A percentile compares a stretch with the other conserved stretches of the same genome.
These are phyloP conservation scores for Eupeodes corollae DNA, from an alignment of 1,140 invertebrate species.

Conservation along the genomic window DNA sequence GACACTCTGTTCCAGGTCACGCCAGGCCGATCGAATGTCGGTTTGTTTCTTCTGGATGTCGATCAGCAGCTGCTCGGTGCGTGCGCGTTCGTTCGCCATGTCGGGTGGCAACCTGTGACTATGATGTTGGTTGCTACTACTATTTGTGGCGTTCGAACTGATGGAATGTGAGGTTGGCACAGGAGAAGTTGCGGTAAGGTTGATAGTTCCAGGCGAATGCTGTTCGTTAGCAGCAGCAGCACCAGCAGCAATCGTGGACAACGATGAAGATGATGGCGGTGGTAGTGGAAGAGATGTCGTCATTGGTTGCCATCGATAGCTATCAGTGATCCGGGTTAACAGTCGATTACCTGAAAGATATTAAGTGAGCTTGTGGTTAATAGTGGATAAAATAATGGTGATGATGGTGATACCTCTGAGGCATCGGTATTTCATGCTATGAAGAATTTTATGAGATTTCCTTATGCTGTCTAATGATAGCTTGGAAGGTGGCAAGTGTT, in stretches of 20 bases:
- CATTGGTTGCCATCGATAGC: neutral
- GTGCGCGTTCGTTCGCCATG: constrained; percentile 45
- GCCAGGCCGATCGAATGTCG: constrained; percentile 49
- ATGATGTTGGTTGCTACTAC: constrained; percentile 16
- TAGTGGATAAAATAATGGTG: no score
- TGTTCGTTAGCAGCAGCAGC: constrained; percentile 1
- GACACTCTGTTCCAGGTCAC: constrained; percentile 46
- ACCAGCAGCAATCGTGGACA: no score
- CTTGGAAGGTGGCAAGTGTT: no score
- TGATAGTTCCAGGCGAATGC: neutral
- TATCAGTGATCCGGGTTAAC: no score
- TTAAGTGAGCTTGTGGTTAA: no score
- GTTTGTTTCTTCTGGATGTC: constrained; percentile 48
- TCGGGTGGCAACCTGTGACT: constrained; percentile 48
- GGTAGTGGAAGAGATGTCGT: neutral
- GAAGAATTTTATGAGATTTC: no score
- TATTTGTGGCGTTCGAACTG: constrained; percentile 21
- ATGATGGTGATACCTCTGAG: no score
- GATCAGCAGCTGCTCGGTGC: constrained; percentile 45
- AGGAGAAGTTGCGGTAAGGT: neutral
- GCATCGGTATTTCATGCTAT: no score
- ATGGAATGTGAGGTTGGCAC: constrained; percentile 13
- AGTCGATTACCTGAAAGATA: no score
- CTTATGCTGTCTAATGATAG: no score
- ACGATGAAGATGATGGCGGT: neutral